Conservation (phyloP, 2,797 vertebrate species). For the Ptychadena robeensis region DNA sequence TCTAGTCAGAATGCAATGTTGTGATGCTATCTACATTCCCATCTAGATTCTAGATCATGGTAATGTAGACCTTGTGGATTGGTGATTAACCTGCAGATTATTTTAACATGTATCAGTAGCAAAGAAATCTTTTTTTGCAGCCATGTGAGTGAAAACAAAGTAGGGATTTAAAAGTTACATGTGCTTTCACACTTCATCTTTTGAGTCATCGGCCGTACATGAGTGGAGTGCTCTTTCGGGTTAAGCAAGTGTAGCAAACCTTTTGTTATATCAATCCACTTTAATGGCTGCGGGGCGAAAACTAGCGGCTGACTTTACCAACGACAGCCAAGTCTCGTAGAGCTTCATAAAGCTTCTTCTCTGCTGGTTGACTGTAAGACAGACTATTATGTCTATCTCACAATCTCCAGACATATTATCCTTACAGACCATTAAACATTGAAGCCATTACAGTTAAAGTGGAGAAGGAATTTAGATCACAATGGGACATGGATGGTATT, state of each 20-base stretch:
- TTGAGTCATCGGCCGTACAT: neutral
- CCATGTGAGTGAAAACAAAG: constrained; percentile 35
- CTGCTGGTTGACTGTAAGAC: neutral
- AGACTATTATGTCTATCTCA: constrained; percentile 37
- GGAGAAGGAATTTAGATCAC: constrained; percentile 14
- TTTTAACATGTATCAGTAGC: constrained; percentile 17
- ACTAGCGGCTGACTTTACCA: constrained; percentile 6
- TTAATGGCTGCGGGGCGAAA: neutral
- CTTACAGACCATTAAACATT: constrained; percentile 24
- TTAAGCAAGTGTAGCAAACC: neutral
- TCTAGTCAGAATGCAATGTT: neutral
- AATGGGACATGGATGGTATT: constrained; percentile 8
- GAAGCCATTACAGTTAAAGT: constrained; percentile 24
- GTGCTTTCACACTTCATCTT: constrained; percentile 23
- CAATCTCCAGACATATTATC: constrained; percentile 39
- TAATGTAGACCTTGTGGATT: neutral
- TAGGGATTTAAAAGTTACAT: constrained; percentile 8
- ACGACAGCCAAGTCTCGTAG: neutral
- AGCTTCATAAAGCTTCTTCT: neutral
- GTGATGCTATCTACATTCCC: constrained; percentile 17
- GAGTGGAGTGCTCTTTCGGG: neutral
- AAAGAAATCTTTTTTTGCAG: constrained; percentile 26
- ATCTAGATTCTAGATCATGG: constrained; percentile 29
- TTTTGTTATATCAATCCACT: constrained; percentile 5
- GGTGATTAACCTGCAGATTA: constrained; percentile 22